phyloP scores from a whole-genome alignment of 2,888 invertebrate species.

The Epirrhoe alternata region DNA sequence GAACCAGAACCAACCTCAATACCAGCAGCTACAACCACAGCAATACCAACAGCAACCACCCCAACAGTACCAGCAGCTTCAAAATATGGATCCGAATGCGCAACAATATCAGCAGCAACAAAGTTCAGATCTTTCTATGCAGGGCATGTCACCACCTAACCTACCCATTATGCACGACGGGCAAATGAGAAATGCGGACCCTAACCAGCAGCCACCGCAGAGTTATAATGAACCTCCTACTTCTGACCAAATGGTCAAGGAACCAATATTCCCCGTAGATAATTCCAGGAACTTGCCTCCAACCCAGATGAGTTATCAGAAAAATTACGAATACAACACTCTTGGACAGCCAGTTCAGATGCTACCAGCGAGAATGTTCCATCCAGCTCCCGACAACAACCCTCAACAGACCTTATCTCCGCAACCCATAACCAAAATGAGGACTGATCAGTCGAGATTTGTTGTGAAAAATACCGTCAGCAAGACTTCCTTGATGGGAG shows the following conservation, averaged over 20 bases:
- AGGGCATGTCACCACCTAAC: constrained; percentile 38
- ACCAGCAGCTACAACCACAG: constrained; percentile 42
- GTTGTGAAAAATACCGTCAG: constrained; percentile 72
- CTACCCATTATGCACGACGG: constrained; percentile 48
- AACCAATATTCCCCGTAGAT: constrained; percentile 68
- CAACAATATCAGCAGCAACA: constrained; percentile 36
- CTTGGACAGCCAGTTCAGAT: constrained; percentile 73
- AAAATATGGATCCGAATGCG: constrained; percentile 2
- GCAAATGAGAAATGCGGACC: constrained; percentile 27
- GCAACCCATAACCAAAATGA: constrained; percentile 49
- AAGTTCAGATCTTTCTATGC: constrained; percentile 49
- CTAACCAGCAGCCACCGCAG: constrained; percentile 29
- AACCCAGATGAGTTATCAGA: constrained; percentile 43
- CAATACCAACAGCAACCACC: constrained; percentile 46
- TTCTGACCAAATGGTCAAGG: constrained; percentile 52
- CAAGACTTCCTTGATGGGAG: constrained; percentile 70
- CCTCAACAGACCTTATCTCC: constrained; percentile 72
- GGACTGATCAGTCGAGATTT: constrained; percentile 48
- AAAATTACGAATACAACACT: constrained; percentile 64
- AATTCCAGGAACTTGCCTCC: constrained; percentile 51
- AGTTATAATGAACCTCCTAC: constrained; percentile 17
- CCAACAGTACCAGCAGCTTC: constrained; percentile 47
- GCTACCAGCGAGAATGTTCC: constrained; percentile 61
- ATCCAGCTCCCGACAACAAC: constrained; percentile 47
- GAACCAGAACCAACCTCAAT: constrained; percentile 45